phyloP scores from a whole-genome alignment of 2,888 invertebrate species.

The Homarus gammarus region DNA sequence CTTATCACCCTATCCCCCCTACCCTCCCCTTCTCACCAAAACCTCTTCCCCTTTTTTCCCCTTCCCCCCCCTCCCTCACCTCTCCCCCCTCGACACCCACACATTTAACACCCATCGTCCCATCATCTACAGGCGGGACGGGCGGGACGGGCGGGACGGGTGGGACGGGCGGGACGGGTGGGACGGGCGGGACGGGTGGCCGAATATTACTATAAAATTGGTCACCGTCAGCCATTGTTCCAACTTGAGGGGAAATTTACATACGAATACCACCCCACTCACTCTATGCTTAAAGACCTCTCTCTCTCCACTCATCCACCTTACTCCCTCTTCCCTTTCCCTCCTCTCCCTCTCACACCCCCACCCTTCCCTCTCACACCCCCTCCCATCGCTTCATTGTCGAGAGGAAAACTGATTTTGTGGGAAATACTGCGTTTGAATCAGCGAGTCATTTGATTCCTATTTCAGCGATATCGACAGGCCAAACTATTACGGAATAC shows the following conservation, averaged over 20 bases:
- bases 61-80: neutral
- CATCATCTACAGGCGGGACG: too few species aligned
- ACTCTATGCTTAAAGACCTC: conserved; percentile 34
- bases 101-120: too few species aligned
- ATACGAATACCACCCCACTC: conserved; percentile 45
- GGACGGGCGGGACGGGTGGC: neutral
- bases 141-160: too few species aligned
- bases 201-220: conserved; percentile 22
- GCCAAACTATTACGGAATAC: neutral
- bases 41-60: neutral
- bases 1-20: neutral
- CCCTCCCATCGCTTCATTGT: conserved; percentile 34
- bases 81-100: neutral
- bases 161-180: too few species aligned
- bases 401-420: conserved; percentile 28
- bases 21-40: neutral
- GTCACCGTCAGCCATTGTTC: conserved; percentile 27
- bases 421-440: conserved; percentile 23
- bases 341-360: too few species aligned
- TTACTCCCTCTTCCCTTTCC: too few species aligned
- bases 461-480: conserved; percentile 34
- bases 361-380: too few species aligned
- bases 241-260: conserved; percentile 28
- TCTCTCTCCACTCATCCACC: too few species aligned
- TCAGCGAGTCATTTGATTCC: conserved; percentile 27